Conservation (phyloP, 2,888 invertebrate species). For the Sthenelais limicola region DNA sequence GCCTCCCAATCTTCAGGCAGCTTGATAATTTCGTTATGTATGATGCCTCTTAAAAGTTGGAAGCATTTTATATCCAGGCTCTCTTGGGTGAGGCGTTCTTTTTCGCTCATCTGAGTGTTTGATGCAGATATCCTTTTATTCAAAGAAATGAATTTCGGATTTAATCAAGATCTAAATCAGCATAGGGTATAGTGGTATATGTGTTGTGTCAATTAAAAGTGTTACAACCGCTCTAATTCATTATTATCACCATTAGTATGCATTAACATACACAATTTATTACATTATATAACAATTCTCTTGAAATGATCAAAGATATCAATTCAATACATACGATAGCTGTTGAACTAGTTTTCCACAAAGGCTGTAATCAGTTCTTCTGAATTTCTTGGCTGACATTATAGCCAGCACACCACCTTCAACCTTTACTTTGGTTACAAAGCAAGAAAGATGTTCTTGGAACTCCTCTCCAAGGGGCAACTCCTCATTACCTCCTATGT, state of each 20-base stretch:
- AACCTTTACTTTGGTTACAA: slow-evolving; percentile 48
- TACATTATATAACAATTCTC: too few relatives aligned
- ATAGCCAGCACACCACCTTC: neutral
- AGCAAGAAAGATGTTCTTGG: slow-evolving; percentile 65
- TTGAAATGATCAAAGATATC: too few relatives aligned
- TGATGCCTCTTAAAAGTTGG: slow-evolving; percentile 66
- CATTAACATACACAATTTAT: too few relatives aligned
- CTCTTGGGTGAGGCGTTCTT: slow-evolving; percentile 64
- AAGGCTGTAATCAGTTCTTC: slow-evolving; percentile 54
- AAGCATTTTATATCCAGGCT: slow-evolving; percentile 69
- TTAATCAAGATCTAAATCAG: too few relatives aligned
- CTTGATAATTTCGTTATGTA: slow-evolving; percentile 69
- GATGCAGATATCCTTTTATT: slow-evolving; percentile 63
- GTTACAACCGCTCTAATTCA: too few relatives aligned
- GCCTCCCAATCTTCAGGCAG: slow-evolving; percentile 68
- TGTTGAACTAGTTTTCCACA: slow-evolving; percentile 66
- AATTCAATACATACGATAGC: slow-evolving; percentile 61
- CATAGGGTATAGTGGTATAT: too few relatives aligned
- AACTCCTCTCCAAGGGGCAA: slow-evolving; percentile 68
- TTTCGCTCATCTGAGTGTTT: slow-evolving; percentile 60
- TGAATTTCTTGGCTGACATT: neutral
- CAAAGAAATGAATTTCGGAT: too few relatives aligned
- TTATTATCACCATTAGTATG: too few relatives aligned
- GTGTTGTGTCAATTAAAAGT: too few relatives aligned
- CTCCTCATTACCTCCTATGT: slow-evolving; percentile 68